These are phyloP conservation scores for Vulpes vulpes DNA, from an alignment of 2,113 vertebrate species.

Conservation along the genomic window DNA sequence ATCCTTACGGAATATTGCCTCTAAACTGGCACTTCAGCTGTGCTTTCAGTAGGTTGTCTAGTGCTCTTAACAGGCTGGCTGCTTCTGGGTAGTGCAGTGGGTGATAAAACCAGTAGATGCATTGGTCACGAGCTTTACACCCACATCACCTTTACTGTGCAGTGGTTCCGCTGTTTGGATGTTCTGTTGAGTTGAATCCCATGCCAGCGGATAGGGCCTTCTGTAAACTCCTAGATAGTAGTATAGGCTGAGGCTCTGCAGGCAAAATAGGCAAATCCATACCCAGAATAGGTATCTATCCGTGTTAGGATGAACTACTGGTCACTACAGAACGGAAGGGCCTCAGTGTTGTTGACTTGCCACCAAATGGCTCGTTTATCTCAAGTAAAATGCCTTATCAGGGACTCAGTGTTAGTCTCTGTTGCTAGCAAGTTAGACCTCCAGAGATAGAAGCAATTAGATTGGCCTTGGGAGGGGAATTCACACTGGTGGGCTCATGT, in stretches of 20 bases:
- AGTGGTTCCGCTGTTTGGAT: neutral
- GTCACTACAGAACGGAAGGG: neutral
- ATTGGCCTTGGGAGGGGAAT: neutral
- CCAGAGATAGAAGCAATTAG: neutral
- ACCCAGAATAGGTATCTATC: neutral
- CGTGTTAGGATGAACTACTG: neutral
- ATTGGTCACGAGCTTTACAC: neutral
- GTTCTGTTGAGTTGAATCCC: neutral
- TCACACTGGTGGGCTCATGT: neutral
- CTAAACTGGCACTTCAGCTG: neutral
- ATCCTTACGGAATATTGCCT: neutral
- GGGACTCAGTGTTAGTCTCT: neutral
- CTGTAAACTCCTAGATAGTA: neutral
- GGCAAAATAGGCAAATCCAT: slow-evolving; percentile 6
- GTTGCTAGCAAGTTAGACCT: neutral
- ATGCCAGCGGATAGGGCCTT: neutral
- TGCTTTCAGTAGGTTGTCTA: neutral
- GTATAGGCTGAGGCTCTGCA: neutral
- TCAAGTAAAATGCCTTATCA: neutral
- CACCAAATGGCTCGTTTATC: neutral
- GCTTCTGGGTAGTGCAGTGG: neutral
- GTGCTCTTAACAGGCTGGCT: neutral
- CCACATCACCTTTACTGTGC: neutral
- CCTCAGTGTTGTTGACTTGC: neutral
- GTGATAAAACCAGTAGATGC: neutral